Conservation (phyloP, 2,888 invertebrate species). For the Hypolimnas misippus region DNA sequence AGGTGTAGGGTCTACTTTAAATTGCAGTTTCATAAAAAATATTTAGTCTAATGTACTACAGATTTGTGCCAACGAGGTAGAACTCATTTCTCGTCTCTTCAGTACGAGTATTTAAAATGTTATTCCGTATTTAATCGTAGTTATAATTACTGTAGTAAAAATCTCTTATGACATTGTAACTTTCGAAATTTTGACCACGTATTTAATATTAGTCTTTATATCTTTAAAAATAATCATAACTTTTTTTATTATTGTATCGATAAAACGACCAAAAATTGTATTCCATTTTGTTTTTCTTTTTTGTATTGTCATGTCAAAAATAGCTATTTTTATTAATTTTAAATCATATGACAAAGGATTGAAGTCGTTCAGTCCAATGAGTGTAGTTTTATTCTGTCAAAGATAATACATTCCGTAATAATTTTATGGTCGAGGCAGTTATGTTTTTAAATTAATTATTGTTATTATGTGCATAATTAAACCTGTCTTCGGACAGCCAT, state of each 20-base stretch:
- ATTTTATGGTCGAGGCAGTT: not conserved
- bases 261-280: not conserved
- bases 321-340: not conserved
- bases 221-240: not conserved
- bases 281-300: not conserved
- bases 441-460: not conserved
- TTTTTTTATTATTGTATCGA: too few relatives aligned
- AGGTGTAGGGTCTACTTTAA: not conserved
- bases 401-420: slow-evolving; percentile 8
- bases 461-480: slow-evolving; percentile 5
- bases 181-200: slow-evolving; percentile 15
- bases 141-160: slow-evolving; percentile 7
- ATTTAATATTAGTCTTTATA: slow-evolving; percentile 12
- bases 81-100: not conserved
- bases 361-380: too few relatives aligned
- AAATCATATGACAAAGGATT: too few relatives aligned
- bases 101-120: slow-evolving; percentile 3
- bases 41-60: not conserved
- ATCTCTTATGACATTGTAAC: slow-evolving; percentile 11
- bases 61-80: slow-evolving; percentile 8
- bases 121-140: slow-evolving; percentile 8
- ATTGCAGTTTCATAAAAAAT: not conserved
- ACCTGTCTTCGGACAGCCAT: slow-evolving; percentile 17
- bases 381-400: not conserved
- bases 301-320: not conserved